Conservation (phyloP, 2,113 vertebrate species). For the Mobula birostris region DNA sequence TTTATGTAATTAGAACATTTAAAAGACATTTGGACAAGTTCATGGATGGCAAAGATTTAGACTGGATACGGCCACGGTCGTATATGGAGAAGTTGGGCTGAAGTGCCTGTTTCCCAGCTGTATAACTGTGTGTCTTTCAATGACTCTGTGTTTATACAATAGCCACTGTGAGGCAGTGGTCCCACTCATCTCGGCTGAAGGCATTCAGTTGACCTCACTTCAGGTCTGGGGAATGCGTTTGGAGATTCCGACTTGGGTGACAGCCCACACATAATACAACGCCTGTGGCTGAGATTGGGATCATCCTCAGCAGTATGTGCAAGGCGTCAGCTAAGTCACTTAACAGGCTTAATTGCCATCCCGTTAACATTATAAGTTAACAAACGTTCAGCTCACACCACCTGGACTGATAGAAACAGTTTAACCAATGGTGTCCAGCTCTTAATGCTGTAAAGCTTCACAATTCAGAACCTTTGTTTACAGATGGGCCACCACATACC, state of each 20-base stretch:
- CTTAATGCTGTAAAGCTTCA: neutral
- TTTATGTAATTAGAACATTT: too few species aligned
- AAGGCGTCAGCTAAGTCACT: neutral
- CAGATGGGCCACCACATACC: neutral
- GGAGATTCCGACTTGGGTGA: neutral
- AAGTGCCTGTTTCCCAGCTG: too few species aligned
- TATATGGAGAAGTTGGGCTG: too few species aligned
- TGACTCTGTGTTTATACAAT: neutral
- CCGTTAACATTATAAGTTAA: neutral
- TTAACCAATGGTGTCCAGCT: neutral
- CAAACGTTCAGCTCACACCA: neutral
- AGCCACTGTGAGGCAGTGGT: neutral
- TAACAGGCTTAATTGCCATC: neutral
- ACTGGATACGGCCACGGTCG: too few species aligned
- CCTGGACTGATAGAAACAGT: neutral
- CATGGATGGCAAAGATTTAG: too few species aligned
- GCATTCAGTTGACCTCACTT: neutral
- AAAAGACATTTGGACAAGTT: too few species aligned
- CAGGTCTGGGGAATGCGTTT: neutral
- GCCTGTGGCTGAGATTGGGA: neutral
- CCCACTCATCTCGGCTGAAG: neutral
- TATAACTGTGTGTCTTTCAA: too few species aligned
- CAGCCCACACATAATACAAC: neutral
- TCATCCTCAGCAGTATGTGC: neutral
- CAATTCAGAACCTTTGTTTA: neutral